Evolutionary conservation across 2,113 vertebrate genomes (phyloP).

Genomic region (Hirundichthys speculiger): DNA sequence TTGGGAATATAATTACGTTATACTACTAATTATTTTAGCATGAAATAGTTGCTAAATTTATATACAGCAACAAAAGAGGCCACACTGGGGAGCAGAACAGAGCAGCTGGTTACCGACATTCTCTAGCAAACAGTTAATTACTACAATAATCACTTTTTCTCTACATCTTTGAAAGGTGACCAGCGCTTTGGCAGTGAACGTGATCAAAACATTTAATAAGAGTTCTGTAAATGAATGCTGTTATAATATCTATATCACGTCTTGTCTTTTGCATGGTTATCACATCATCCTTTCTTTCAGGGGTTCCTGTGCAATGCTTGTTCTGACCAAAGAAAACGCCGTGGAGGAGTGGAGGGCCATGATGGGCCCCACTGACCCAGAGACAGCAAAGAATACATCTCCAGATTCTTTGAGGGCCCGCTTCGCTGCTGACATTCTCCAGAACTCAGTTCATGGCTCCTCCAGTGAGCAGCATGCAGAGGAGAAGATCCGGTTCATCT

Average conservation of each 20-base stretch:
- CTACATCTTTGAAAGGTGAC: neutral
- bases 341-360: constrained; percentile 84
- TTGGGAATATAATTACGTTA: too few relatives aligned
- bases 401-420: constrained; percentile 83
- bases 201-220: neutral
- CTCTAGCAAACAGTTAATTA: too few relatives aligned
- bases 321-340: constrained; percentile 85
- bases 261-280: neutral
- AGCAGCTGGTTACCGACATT: too few relatives aligned
- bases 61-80: too few relatives aligned
- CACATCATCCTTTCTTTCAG: constrained; percentile 67
- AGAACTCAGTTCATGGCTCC: constrained; percentile 85
- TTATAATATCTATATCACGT: neutral
- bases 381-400: constrained; percentile 72
- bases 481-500: constrained; percentile 77
- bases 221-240: neutral
- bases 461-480: constrained; percentile 70
- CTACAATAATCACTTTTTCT: neutral
- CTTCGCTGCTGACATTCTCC: constrained; percentile 80
- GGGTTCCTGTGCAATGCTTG: constrained; percentile 80
- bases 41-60: too few relatives aligned
- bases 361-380: constrained; percentile 86
- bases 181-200: too few relatives aligned
- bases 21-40: too few relatives aligned
- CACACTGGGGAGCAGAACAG: too few relatives aligned